A percentile compares a stretch with the other conserved stretches of the same genome.
Conservation (phyloP, 2,113 vertebrate genomes). For the Budorcas taxicolor region DNA sequence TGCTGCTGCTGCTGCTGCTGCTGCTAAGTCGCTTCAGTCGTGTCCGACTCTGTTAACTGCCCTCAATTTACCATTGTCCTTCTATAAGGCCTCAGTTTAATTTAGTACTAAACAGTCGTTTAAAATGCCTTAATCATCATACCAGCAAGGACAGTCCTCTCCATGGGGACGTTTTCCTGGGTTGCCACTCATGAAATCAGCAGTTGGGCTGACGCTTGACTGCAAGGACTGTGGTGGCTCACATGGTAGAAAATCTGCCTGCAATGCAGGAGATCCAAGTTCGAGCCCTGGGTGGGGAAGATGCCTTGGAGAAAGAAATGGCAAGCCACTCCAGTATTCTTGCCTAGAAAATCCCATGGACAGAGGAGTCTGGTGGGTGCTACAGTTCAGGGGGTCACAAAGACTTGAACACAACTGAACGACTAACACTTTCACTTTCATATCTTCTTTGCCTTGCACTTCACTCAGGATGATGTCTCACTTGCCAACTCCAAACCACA, state of each 20-base stretch:
- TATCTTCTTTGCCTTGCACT: background rate
- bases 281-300: background rate
- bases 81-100: background rate
- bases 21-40: too few species aligned
- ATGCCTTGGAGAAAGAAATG: background rate
- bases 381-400: background rate
- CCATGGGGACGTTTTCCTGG: background rate
- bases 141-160: background rate
- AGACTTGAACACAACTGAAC: background rate
- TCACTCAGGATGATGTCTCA: background rate
- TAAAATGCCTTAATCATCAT: background rate
- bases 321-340: background rate
- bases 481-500: background rate
- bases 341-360: background rate
- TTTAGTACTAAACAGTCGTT: background rate
- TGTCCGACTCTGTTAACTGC: background rate
- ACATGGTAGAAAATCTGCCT: background rate
- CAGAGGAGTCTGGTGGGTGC: background rate
- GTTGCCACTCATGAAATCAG: background rate
- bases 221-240: background rate
- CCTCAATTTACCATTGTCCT: background rate
- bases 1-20: too few species aligned
- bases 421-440: background rate
- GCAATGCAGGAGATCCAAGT: background rate
- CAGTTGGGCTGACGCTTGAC: background rate